A percentile compares a stretch with the other conserved stretches of the same genome.
Conservation (phyloP, 2,888 invertebrate species). For the Hemistola chrysoprasaria region DNA sequence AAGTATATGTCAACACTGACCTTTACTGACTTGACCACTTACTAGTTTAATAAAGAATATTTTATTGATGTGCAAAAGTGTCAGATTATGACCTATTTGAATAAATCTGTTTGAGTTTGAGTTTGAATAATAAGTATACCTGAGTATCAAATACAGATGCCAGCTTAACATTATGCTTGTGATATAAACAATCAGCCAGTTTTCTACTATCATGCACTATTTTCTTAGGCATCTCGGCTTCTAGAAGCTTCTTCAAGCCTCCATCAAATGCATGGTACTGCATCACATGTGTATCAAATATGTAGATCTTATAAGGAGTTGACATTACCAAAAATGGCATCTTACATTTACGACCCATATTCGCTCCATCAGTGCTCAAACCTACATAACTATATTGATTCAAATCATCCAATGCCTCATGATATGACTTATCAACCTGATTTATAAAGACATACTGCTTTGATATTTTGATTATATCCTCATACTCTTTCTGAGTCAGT, state of each 20-base stretch:
- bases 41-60: too few species aligned
- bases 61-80: too few species aligned
- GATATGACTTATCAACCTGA: constrained; percentile 67
- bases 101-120: too few species aligned
- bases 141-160: constrained; percentile 84
- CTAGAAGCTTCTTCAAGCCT: constrained; percentile 72
- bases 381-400: constrained; percentile 58
- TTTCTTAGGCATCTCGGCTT: constrained; percentile 72
- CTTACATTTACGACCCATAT: constrained; percentile 74
- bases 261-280: constrained; percentile 73
- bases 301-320: constrained; percentile 70
- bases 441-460: constrained; percentile 73
- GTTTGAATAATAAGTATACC: too few species aligned
- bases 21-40: too few species aligned
- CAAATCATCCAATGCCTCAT: constrained; percentile 66
- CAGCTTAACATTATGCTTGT: constrained; percentile 80
- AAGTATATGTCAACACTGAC: too few species aligned
- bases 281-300: constrained; percentile 76
- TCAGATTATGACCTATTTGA: too few species aligned
- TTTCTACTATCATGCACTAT: constrained; percentile 83
- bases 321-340: constrained; percentile 73
- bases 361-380: constrained; percentile 71
- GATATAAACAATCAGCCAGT: constrained; percentile 81
- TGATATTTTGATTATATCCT: constrained; percentile 62
- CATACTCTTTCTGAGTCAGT: constrained; percentile 67